phyloP scores from a whole-genome alignment of 2,888 invertebrate genomes.

The Lapara coniferarum region DNA sequence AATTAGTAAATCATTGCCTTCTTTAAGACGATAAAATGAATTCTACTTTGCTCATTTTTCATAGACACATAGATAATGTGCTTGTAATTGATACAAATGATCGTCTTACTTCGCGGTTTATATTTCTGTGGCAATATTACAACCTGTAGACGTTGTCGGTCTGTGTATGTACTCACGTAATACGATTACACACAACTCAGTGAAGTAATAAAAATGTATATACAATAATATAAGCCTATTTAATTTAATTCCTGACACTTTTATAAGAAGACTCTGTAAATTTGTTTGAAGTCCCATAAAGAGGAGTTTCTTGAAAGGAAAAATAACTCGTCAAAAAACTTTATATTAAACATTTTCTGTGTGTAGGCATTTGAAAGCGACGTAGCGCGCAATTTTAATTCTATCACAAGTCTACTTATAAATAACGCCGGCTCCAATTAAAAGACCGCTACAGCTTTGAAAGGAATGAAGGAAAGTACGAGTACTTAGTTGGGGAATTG shows the following conservation, averaged over 20 bases:
- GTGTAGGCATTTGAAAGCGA: conserved; percentile 67
- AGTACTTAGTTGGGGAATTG: conserved; percentile 75
- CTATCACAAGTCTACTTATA: conserved; percentile 79
- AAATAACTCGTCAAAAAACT: conserved; percentile 69
- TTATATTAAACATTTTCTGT: conserved; percentile 71
- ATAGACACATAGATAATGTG: conserved; percentile 12
- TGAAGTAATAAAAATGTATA: conserved; percentile 45
- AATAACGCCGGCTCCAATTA: conserved; percentile 79
- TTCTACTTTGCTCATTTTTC: conserved; percentile 36
- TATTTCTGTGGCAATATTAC: neutral
- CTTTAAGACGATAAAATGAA: conserved; percentile 70
- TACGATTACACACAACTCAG: conserved; percentile 24
- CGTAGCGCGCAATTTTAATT: conserved; percentile 79
- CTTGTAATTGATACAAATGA: conserved; percentile 17
- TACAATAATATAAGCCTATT: conserved; percentile 50
- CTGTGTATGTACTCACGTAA: neutral
- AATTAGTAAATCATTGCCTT: conserved; percentile 79
- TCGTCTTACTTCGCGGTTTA: neutral
- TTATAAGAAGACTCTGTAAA: conserved; percentile 58
- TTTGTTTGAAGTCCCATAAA: conserved; percentile 73
- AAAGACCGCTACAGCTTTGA: conserved; percentile 78
- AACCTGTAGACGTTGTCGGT: no score
- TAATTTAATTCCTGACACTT: conserved; percentile 54
- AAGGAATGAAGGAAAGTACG: conserved; percentile 74
- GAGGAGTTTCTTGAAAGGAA: conserved; percentile 68